Conservation (phyloP, 2,113 vertebrate species). For the Corythoichthys haematopterus region DNA sequence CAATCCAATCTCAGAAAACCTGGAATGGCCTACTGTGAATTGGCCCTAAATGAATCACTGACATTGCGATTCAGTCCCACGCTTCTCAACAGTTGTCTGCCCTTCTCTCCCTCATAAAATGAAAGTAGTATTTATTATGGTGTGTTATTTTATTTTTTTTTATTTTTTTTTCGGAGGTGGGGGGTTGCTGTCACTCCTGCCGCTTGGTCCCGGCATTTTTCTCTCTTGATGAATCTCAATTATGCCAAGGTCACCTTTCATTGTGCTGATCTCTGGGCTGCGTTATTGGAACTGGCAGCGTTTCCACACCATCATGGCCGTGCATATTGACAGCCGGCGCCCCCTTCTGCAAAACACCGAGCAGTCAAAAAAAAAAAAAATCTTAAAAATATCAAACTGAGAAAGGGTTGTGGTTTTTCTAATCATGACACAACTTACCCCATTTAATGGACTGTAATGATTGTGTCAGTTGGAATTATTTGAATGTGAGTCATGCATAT, state of each 20-base stretch:
- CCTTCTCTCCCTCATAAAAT: slow-evolving; percentile 55
- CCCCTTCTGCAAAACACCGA: slow-evolving; percentile 60
- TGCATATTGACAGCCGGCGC: slow-evolving; percentile 73
- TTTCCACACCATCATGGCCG: slow-evolving; percentile 71
- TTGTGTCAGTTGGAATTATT: slow-evolving; percentile 21
- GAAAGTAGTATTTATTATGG: slow-evolving; percentile 53
- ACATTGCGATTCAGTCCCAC: slow-evolving; percentile 55
- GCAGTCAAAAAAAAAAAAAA: slow-evolving; percentile 4
- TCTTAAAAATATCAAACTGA: background rate
- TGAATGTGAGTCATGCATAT: background rate
- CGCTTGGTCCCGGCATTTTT: slow-evolving; percentile 44
- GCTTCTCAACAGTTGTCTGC: slow-evolving; percentile 48
- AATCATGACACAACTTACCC: slow-evolving; percentile 37
- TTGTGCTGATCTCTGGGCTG: slow-evolving; percentile 67
- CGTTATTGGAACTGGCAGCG: slow-evolving; percentile 77
- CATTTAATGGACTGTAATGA: slow-evolving; percentile 51
- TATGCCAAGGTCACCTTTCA: slow-evolving; percentile 80
- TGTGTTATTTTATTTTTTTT: slow-evolving; percentile 24
- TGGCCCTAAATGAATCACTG: slow-evolving; percentile 28
- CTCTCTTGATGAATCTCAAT: slow-evolving; percentile 78
- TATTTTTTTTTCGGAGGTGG: slow-evolving; percentile 18
- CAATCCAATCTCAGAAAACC: background rate
- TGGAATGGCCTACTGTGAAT: slow-evolving; percentile 5
- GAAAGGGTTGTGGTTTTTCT: background rate
- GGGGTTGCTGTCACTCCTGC: slow-evolving; percentile 48